Conservation (phyloP, 2,888 invertebrate genomes). For the Metacarcinus magister region DNA sequence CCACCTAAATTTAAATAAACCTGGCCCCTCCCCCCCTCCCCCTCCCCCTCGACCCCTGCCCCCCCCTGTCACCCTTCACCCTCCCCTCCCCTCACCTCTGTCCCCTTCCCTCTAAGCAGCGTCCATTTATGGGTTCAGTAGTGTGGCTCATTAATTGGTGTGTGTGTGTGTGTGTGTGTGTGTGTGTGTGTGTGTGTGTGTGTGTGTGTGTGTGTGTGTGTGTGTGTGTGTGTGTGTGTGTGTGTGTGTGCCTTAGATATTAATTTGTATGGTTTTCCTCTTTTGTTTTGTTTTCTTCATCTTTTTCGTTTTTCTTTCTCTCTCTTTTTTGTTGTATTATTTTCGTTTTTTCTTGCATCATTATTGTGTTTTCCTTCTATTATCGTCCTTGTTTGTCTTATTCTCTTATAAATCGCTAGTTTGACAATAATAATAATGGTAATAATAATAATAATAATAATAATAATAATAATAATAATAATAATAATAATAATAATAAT, state of each 20-base stretch:
- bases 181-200: neutral
- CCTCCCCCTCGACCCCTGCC: neutral
- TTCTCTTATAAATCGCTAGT: too few relatives aligned
- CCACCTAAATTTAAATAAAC: neutral
- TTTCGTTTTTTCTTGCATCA: too few relatives aligned
- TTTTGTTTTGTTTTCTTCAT: too few relatives aligned
- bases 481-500: neutral
- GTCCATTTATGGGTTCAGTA: neutral
- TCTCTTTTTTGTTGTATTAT: too few relatives aligned
- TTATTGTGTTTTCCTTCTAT: too few relatives aligned
- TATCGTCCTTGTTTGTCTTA: too few relatives aligned
- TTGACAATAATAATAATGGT: too few relatives aligned
- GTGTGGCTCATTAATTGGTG: neutral
- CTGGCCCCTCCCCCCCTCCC: neutral
- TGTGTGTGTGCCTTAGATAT: too few relatives aligned
- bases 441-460: too few relatives aligned
- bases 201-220: neutral
- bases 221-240: too few relatives aligned
- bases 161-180: neutral
- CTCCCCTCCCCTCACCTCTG: neutral
- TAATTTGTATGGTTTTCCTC: too few relatives aligned
- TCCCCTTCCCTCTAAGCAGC: neutral
- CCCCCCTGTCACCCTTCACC: neutral
- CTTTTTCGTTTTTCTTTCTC: too few relatives aligned
- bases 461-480: neutral